Conservation (phyloP, 1,140 invertebrate species). For the Leptoteleia sp. region DNA sequence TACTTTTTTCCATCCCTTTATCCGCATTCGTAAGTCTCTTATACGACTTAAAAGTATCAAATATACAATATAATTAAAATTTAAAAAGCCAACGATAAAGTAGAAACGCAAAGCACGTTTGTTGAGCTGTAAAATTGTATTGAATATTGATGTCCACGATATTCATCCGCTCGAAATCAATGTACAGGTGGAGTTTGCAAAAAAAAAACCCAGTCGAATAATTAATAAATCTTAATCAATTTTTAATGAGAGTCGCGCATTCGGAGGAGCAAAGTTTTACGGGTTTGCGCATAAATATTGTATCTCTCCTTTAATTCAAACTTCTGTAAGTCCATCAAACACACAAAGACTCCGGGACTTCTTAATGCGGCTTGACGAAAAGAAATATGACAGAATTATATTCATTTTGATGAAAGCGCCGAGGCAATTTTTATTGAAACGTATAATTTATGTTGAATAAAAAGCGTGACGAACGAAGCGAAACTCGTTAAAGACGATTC, state of each 20-base stretch:
- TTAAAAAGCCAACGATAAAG: no score
- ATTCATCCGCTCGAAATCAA: no score
- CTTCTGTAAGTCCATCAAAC: slow-evolving; percentile 52
- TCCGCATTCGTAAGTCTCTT: no score
- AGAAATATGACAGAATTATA: slow-evolving; percentile 56
- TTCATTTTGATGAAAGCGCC: slow-evolving; percentile 48
- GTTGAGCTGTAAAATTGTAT: no score
- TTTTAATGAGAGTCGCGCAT: slow-evolving; percentile 23
- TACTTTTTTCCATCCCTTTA: no score
- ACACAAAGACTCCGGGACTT: slow-evolving; percentile 45
- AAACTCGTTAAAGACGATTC: slow-evolving; percentile 53
- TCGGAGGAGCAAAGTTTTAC: slow-evolving; percentile 30
- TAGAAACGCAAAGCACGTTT: no score
- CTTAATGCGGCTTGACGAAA: slow-evolving; percentile 34
- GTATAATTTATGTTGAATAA: slow-evolving; percentile 52
- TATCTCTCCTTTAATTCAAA: slow-evolving; percentile 43
- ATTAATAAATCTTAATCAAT: slow-evolving; percentile 40
- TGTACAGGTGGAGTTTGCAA: not conserved
- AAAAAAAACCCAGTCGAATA: slow-evolving; percentile 20
- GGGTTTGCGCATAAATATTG: slow-evolving; percentile 48
- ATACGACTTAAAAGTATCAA: no score
- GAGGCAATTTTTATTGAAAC: slow-evolving; percentile 57
- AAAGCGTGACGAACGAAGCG: slow-evolving; percentile 47
- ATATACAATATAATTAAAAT: no score
- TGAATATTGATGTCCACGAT: no score